Conservation (phyloP, 2,888 invertebrate genomes). For the Lamproptera curius region DNA sequence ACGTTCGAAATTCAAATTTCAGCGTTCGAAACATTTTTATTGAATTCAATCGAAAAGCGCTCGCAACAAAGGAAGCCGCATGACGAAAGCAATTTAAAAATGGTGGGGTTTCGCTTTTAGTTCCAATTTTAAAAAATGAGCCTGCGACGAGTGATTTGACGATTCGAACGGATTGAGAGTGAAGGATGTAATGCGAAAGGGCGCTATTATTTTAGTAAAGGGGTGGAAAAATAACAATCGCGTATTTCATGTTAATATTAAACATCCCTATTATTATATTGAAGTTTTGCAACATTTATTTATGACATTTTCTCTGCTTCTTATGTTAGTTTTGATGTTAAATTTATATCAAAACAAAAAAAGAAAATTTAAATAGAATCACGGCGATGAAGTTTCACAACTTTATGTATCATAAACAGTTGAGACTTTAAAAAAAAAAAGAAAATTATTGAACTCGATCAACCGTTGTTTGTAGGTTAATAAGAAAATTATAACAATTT, state of each 20-base stretch:
- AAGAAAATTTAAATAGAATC: too few relatives aligned
- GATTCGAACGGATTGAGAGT: slow-evolving; percentile 68
- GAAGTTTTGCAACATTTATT: too few relatives aligned
- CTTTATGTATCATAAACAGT: too few relatives aligned
- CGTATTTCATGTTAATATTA: background rate
- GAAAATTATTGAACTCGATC: too few relatives aligned
- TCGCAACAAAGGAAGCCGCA: slow-evolving; percentile 62
- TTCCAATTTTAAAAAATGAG: slow-evolving; percentile 72
- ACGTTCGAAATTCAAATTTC: slow-evolving; percentile 9
- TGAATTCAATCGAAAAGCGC: slow-evolving; percentile 37
- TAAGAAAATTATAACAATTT: too few relatives aligned
- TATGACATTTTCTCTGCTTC: too few relatives aligned
- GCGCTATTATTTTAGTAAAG: slow-evolving; percentile 36
- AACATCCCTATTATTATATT: too few relatives aligned
- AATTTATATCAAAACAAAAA: too few relatives aligned
- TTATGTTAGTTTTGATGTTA: too few relatives aligned
- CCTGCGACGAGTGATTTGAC: slow-evolving; percentile 70
- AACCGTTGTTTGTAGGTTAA: too few relatives aligned
- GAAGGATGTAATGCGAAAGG: slow-evolving; percentile 53
- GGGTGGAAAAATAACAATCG: slow-evolving; percentile 20
- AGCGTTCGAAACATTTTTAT: slow-evolving; percentile 22
- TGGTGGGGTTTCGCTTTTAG: slow-evolving; percentile 72
- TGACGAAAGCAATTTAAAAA: slow-evolving; percentile 75
- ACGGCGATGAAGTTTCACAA: too few relatives aligned
- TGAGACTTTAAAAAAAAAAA: too few relatives aligned